These are phyloP conservation scores for Nemurella pictetii DNA, from an alignment of 2,888 invertebrate genomes.

Conservation along the genomic window DNA sequence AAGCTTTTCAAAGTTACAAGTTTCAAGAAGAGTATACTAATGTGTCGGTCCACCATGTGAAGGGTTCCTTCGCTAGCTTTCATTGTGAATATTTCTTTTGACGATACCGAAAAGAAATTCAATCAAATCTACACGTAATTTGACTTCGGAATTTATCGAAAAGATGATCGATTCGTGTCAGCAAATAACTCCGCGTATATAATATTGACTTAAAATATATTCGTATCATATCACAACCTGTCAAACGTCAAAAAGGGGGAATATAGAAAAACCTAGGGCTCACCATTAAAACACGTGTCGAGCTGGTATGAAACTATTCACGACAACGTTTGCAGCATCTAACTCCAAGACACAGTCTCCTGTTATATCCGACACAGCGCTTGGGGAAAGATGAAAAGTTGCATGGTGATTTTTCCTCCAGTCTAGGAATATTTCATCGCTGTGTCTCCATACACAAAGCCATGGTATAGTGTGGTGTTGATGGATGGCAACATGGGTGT, in stretches of 20 bases:
- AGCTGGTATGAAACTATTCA: neutral
- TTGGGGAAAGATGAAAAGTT: neutral
- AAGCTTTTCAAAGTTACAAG: too few relatives aligned
- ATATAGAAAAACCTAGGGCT: neutral
- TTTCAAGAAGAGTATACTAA: too few relatives aligned
- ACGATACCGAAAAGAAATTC: neutral
- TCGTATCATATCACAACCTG: slow-evolving; percentile 18
- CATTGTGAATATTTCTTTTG: neutral
- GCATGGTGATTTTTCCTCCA: slow-evolving; percentile 15
- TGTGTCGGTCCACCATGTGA: too few relatives aligned
- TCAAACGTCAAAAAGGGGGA: neutral
- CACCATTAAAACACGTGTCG: neutral
- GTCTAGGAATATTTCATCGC: slow-evolving; percentile 19
- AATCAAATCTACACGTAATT: neutral
- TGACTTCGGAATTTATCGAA: neutral
- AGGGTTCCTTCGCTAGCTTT: neutral
- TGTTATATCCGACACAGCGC: neutral
- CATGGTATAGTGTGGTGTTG: neutral
- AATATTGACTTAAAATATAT: neutral
- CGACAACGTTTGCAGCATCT: neutral
- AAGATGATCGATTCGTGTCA: neutral
- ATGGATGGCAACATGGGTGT: slow-evolving; percentile 33
- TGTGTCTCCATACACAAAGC: slow-evolving; percentile 13
- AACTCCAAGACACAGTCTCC: neutral
- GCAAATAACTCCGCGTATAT: neutral